Base-by-base conservation (phyloP, 2,888 invertebrate genomes). In the Euspilapteryx auroguttella region DNA sequence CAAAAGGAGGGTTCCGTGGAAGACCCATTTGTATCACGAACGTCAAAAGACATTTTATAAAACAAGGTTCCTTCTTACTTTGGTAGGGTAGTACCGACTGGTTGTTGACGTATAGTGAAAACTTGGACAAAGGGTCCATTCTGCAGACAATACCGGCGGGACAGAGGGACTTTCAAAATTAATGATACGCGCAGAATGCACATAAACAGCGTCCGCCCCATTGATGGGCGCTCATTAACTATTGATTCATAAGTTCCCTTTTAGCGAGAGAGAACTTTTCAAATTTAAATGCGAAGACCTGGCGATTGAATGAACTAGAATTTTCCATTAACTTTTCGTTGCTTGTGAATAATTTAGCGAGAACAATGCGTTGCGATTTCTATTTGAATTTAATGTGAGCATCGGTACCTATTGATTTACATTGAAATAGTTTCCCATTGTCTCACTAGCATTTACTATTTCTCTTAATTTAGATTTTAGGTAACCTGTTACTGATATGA, bases 161-260 rank as follows among this genome's bases (percentile, higher is more conserved):
- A 39, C 44, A 21, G 54, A 54, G 64, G 47, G 57, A 68, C 61
- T 68, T 69, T 59, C 66, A 68, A 66, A 17, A 17, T 17, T 17
- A 17, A 17, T 17, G 17, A 17, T 17, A 68, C 63, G 50, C 58
- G 52, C 49, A 57, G 58, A 61, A 63, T 65, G 69, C 69, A 66
- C 58, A 63, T 56, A 65, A 61, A 51, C 51, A 44, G 54, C 42
- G 55, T 45, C 17, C 17, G 17, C 17, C 17, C 61, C 55, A 52
- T 49, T 59, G 54, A 68, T 66, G 64, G 71, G 68, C 69, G 65
- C 66, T 71, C 69, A 71, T 73, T 71, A 69, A 64, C 59, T 71
- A 75, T 75, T 68, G 68, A 71, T 65, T 73, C 68, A 71, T 71
- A 73, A 73, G 68, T 73, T 65, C 65, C 61, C 64, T 65, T 65